Evolutionary conservation across 2,888 invertebrate species (phyloP).

Genomic region (Daptonema setosum): DNA sequence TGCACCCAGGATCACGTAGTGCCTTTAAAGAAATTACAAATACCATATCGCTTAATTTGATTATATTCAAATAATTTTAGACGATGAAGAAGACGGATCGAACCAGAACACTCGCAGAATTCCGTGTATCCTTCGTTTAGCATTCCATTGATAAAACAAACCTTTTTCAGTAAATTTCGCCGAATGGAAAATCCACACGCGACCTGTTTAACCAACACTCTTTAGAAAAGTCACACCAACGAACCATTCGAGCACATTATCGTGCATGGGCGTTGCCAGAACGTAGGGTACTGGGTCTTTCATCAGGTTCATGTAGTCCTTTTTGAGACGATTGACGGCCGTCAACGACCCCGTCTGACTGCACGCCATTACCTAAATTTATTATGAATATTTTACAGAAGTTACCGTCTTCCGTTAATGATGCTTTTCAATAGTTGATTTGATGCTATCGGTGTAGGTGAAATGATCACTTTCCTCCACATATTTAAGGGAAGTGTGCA

Average conservation of each 20-base stretch:
- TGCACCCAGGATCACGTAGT: slow-evolving; percentile 86
- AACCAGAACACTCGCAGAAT: no score
- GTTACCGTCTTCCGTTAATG: no score
- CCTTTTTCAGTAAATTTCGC: no score
- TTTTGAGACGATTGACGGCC: slow-evolving; percentile 64
- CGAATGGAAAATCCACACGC: background rate
- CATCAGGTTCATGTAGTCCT: slow-evolving; percentile 80
- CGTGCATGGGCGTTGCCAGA: slow-evolving; percentile 72
- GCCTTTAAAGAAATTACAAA: slow-evolving; percentile 37
- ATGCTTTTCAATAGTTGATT: no score
- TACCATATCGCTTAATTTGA: background rate
- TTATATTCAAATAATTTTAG: background rate
- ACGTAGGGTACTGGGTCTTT: slow-evolving; percentile 90
- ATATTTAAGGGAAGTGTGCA: no score
- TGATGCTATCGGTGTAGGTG: no score
- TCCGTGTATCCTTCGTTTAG: no score
- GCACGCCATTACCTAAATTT: no score
- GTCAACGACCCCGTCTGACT: slow-evolving; percentile 31
- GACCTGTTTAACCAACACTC: background rate
- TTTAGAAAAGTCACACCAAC: background rate
- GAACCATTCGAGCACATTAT: slow-evolving; percentile 87
- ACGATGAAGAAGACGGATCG: background rate
- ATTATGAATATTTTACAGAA: no score
- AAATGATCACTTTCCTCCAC: no score
- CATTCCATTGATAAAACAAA: no score